phyloP scores from a whole-genome alignment of 2,797 vertebrate species.

The Clarias platycephalus region DNA sequence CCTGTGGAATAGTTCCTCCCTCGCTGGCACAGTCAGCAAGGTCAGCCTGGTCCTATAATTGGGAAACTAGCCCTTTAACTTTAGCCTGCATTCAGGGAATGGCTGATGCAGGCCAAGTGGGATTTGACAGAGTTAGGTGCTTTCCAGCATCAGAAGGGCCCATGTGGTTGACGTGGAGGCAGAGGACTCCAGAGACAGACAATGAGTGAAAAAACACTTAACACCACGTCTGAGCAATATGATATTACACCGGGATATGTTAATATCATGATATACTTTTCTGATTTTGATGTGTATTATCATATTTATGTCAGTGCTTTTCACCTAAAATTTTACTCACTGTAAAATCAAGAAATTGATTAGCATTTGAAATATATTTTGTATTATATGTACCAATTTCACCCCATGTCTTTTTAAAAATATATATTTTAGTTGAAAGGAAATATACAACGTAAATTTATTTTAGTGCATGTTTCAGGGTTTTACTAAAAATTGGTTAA shows the following conservation, averaged over 20 bases:
- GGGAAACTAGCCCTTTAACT: constrained; percentile 73
- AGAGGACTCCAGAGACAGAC: constrained; percentile 22
- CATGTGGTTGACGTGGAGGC: not conserved
- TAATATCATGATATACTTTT: not conserved
- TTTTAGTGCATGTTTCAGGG: not conserved
- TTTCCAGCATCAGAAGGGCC: constrained; percentile 62
- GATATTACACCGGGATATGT: not conserved
- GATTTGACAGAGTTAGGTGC: constrained; percentile 72
- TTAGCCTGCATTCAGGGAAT: constrained; percentile 78
- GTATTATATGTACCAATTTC: not conserved
- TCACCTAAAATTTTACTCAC: not conserved
- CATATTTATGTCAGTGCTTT: not conserved
- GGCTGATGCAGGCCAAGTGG: constrained; percentile 81
- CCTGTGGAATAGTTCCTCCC: constrained; percentile 40
- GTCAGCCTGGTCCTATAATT: constrained; percentile 64
- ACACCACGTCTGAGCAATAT: not conserved
- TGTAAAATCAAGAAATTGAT: not conserved
- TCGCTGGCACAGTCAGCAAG: constrained; percentile 61
- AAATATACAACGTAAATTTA: constrained; percentile 23
- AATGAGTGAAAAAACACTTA: not conserved
- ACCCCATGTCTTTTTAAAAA: not conserved
- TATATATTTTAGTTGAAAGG: not conserved
- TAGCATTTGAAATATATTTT: not conserved
- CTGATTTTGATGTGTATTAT: not conserved
- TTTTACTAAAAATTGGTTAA: constrained; percentile 38